Evolutionary conservation across 2,888 invertebrate species (phyloP).

Genomic region (Ichneumon xanthorius): DNA sequence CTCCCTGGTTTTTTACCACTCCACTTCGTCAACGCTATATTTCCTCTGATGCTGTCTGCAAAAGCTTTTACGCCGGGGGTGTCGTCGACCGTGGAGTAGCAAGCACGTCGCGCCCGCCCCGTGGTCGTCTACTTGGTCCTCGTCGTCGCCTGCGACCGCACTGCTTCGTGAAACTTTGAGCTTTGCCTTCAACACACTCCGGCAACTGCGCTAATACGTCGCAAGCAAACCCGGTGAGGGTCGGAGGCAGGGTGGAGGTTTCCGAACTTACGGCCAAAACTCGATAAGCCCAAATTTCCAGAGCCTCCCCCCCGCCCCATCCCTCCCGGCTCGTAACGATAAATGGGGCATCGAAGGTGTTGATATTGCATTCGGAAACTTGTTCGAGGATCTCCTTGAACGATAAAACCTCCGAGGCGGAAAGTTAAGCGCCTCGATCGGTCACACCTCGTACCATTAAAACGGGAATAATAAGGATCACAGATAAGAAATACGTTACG

Average conservation of each 20-base stretch:
- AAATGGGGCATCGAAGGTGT: neutral
- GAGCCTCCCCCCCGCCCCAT: neutral
- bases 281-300: slow-evolving; percentile 14
- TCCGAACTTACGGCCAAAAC: neutral
- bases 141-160: slow-evolving; percentile 20
- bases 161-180: slow-evolving; percentile 22
- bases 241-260: neutral
- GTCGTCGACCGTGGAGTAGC: slow-evolving; percentile 60
- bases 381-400: neutral
- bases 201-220: neutral
- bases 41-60: slow-evolving; percentile 57
- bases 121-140: slow-evolving; percentile 43
- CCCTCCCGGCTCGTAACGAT: neutral
- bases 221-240: neutral
- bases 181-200: slow-evolving; percentile 16
- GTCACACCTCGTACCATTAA: no score
- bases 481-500: no score
- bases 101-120: slow-evolving; percentile 42
- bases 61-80: slow-evolving; percentile 62
- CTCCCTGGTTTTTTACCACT: neutral
- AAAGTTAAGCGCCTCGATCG: no score
- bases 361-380: slow-evolving; percentile 2
- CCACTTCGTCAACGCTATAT: slow-evolving; percentile 31
- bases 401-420: neutral
- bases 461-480: no score